These are phyloP conservation scores for Quadroppia sp. DNA, from an alignment of 2,888 invertebrate species.

Conservation along the genomic window DNA sequence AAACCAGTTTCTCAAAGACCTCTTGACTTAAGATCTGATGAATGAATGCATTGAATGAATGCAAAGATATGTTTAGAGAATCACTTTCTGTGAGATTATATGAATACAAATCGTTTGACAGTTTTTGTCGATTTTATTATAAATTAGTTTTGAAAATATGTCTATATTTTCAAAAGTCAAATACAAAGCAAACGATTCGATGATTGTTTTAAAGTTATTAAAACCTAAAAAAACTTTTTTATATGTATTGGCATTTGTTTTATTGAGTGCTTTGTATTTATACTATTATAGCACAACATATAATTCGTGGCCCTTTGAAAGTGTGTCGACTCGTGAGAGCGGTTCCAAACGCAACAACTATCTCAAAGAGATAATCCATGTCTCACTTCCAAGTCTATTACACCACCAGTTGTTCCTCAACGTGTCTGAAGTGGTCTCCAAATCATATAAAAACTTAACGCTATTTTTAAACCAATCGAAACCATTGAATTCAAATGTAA, in stretches of 20 bases:
- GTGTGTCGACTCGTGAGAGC: background rate
- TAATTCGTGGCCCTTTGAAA: background rate
- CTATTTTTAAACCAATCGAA: background rate
- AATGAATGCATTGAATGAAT: too few species aligned
- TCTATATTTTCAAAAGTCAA: background rate
- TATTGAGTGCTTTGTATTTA: background rate
- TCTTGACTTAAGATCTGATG: too few species aligned
- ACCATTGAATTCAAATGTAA: background rate
- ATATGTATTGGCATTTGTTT: background rate
- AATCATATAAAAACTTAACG: background rate
- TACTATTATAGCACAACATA: background rate
- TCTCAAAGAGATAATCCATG: background rate
- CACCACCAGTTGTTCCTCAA: background rate
- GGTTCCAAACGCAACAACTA: background rate
- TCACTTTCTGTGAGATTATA: too few species aligned
- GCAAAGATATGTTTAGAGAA: too few species aligned
- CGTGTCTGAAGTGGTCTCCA: background rate
- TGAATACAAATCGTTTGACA: too few species aligned
- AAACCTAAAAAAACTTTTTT: background rate
- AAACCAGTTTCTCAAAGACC: too few species aligned
- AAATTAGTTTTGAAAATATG: background rate
- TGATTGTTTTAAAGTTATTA: background rate
- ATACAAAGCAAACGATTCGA: background rate
- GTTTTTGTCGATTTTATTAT: background rate
- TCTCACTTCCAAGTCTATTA: slow-evolving; percentile 9